Base-by-base conservation (phyloP, 2,797 vertebrate species). In the Triplophysa bombifrons region DNA sequence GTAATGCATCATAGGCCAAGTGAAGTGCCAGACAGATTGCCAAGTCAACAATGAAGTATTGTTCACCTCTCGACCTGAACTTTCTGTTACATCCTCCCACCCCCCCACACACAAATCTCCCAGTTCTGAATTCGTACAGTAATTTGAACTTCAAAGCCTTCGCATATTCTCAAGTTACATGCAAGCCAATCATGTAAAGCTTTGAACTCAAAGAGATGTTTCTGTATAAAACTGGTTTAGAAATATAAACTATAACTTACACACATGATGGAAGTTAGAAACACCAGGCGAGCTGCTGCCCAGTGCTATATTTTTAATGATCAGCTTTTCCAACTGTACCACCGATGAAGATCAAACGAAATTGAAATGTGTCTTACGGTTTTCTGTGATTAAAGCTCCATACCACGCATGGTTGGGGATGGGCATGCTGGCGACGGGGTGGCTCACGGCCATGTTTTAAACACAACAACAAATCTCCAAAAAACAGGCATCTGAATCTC, bases 91-190 rank as follows among this genome's bases (percentile, higher is more conserved):
- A 25, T 27, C 6, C 20, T 17, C 16, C 11, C 17, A 2, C 8
- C 19, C 27, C 10, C 41, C 41, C 41, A 10, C 41, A 34, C 60
- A 61, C 4, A 22, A 12, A 25, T n/a, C 51, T 12, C 66, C 20
- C 46, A 11, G 16, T 58, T 41, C 55, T 80, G n/a, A 56, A 68
- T 73, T 68, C 75, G 73, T 63, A 55, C 9, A 41, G 46, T 77
- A 78, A 82, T 83, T 78, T 81, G 19, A 74, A 74, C 58, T 84
- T 80, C 72, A 80, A 83, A 74, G 81, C 71, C 63, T 70, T 48
- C 50, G 20, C 17, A 34, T 53, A 30, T 61, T 56, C 72, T 72
- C 68, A 72, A 72, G 30, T 65, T 68, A 76, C 50, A 70, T 68
- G 46, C 38, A 65, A 69, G 63, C 38, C 78, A 75, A 61, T 79